phyloP scores from a whole-genome alignment of 2,113 vertebrate genomes.

The Alethe diademata region DNA sequence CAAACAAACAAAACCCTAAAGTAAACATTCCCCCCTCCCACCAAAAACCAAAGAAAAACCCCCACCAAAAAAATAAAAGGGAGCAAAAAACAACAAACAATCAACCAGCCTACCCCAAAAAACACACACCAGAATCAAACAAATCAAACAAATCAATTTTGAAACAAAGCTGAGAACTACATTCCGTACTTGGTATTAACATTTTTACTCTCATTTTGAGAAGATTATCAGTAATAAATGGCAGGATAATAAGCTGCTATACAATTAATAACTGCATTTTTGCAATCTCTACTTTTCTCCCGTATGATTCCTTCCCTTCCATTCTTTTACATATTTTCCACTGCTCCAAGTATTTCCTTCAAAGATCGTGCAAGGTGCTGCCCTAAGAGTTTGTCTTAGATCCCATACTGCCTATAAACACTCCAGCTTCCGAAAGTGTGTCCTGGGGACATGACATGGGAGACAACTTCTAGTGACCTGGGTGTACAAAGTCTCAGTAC shows the following conservation, averaged over 20 bases:
- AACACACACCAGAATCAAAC: neutral
- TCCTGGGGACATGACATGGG: accelerated
- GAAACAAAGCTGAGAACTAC: neutral
- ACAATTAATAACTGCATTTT: neutral
- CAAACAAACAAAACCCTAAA: neutral
- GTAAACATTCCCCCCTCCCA: accelerated
- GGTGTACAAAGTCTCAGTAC: neutral
- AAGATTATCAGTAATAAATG: neutral
- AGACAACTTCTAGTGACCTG: accelerated
- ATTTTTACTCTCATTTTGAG: neutral
- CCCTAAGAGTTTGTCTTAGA: neutral
- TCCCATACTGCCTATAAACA: neutral
- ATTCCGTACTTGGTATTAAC: accelerated
- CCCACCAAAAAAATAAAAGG: neutral
- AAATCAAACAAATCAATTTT: neutral
- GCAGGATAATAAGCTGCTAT: neutral
- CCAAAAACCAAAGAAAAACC: neutral
- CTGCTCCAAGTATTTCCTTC: neutral
- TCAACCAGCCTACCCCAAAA: neutral
- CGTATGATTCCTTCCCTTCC: neutral
- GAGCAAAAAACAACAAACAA: neutral
- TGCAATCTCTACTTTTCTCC: neutral
- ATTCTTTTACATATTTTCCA: neutral
- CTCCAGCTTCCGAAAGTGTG: neutral
- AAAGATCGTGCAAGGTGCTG: neutral